Conservation (phyloP, 1,140 invertebrate genomes). For the Cyrtorhinus lividipennis region DNA sequence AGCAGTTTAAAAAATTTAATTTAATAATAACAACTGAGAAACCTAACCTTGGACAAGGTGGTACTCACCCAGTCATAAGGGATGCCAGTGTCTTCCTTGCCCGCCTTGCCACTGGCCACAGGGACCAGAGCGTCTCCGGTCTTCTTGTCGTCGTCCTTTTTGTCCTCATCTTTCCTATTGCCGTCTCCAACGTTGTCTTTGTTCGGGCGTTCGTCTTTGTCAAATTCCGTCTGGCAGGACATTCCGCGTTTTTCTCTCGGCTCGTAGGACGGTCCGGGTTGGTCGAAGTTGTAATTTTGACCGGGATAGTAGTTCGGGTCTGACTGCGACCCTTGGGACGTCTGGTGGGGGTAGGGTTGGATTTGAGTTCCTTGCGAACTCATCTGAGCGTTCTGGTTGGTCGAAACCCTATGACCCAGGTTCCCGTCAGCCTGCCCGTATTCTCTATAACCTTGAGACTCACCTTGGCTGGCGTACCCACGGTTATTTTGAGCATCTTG, state of each 20-base stretch:
- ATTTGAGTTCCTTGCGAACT: no score
- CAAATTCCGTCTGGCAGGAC: conserved; percentile 18
- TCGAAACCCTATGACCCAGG: no score
- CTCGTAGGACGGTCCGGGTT: conserved; percentile 28
- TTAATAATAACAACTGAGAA: no score
- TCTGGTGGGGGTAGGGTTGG: no score
- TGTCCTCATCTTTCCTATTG: conserved; percentile 25
- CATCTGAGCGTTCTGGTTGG: no score
- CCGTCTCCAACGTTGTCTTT: conserved; percentile 18
- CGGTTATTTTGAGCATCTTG: no score
- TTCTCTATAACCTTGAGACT: no score
- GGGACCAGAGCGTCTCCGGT: conserved; percentile 29
- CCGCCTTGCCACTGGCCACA: conserved; percentile 28
- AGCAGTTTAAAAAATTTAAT: no score
- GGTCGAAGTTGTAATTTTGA: conserved; percentile 18
- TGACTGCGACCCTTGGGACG: no score
- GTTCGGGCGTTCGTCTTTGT: conserved; percentile 23
- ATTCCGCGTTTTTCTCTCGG: conserved; percentile 25
- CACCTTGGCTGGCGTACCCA: no score
- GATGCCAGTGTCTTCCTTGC: conserved; percentile 58
- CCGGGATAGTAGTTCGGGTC: background rate
- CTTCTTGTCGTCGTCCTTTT: conserved; percentile 32
- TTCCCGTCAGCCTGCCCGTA: no score
- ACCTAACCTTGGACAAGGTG: no score
- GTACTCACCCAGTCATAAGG: conserved; percentile 60